A percentile compares a stretch with the other conserved stretches of the same genome.
These are phyloP conservation scores for Emys orbicularis DNA, from an alignment of 2,797 vertebrate genomes.

Conservation along the genomic window DNA sequence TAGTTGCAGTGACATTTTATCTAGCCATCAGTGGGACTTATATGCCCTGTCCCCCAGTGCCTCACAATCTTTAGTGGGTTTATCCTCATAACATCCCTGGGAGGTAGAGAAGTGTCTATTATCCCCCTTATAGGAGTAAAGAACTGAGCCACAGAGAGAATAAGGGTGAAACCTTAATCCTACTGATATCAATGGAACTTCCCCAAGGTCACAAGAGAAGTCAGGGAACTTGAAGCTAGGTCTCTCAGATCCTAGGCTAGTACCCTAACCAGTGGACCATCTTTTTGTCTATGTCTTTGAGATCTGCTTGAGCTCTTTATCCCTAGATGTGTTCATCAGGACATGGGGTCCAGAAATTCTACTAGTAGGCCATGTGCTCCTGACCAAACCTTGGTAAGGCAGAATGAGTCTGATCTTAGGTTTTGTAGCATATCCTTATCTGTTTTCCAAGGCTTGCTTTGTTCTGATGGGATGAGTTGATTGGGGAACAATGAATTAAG, in stretches of 20 bases:
- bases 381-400: background rate
- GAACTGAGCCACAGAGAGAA: background rate
- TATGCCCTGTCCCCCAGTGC: background rate
- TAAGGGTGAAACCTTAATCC: background rate
- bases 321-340: background rate
- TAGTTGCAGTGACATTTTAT: slow-evolving; percentile 13
- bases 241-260: background rate
- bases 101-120: background rate
- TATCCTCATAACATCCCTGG: background rate
- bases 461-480: background rate
- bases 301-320: background rate
- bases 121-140: slow-evolving; percentile 12
- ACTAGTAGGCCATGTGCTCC: background rate
- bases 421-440: too few species aligned
- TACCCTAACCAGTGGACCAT: background rate
- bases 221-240: background rate
- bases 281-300: background rate
- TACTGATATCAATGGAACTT: background rate
- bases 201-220: background rate
- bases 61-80: background rate
- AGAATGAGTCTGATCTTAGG: background rate
- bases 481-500: background rate
- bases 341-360: accelerated
- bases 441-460: background rate
- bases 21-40: slow-evolving; percentile 13